Evolutionary conservation across 2,113 vertebrate genomes (phyloP).

Genomic region (Apteryx mantelli): DNA sequence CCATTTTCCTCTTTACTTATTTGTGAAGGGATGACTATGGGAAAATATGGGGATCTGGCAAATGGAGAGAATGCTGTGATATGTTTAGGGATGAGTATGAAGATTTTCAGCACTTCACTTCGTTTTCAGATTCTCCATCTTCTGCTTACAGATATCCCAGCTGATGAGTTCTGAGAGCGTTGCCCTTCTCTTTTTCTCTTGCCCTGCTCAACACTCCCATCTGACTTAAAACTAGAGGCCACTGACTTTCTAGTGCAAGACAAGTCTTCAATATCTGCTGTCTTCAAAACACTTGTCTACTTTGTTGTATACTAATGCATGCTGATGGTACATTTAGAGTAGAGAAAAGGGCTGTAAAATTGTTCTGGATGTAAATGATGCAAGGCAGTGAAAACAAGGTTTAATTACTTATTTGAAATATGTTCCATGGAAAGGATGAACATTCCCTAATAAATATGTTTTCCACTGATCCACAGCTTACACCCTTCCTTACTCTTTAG

Average conservation of each 20-base stretch:
- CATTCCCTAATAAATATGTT: background rate
- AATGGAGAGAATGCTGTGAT: background rate
- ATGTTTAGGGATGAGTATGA: background rate
- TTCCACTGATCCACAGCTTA: background rate
- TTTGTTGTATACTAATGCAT: background rate
- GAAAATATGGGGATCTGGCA: background rate
- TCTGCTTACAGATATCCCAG: background rate
- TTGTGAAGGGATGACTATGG: background rate
- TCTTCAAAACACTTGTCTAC: background rate
- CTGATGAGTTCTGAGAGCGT: background rate
- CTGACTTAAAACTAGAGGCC: background rate
- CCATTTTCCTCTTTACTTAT: background rate
- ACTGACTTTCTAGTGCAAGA: background rate
- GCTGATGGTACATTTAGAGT: background rate
- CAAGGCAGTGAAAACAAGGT: background rate
- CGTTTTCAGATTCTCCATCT: background rate
- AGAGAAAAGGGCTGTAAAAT: background rate
- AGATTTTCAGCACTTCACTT: background rate
- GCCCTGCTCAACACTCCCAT: background rate
- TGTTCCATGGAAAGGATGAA: background rate
- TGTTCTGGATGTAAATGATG: background rate
- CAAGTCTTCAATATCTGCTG: background rate
- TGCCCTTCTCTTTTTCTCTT: background rate
- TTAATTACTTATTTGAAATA: background rate
- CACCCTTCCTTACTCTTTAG: background rate